These are phyloP conservation scores for Bombyx mandarina DNA, from an alignment of 1,140 invertebrate species.

Conservation along the genomic window DNA sequence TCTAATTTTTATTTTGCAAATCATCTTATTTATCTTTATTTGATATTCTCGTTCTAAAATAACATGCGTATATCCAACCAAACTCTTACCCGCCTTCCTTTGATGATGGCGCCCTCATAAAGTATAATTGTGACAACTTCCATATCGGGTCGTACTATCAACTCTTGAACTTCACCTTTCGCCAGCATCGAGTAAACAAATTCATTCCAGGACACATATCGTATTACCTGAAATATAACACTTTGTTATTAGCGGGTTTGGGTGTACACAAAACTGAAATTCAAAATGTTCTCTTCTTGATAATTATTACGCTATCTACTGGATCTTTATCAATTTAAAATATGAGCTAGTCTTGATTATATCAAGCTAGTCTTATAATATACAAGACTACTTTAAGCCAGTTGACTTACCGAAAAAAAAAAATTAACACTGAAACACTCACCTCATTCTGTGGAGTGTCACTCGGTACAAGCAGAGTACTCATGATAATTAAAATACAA, in stretches of 20 bases:
- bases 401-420: too few species aligned
- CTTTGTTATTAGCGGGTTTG: not conserved
- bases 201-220: conserved; percentile 95
- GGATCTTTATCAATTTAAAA: not conserved
- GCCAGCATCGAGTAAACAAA: conserved; percentile 93
- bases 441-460: conserved; percentile 81
- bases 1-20: too few species aligned
- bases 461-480: conserved; percentile 79
- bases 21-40: too few species aligned
- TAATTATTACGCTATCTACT: too few species aligned
- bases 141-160: conserved; percentile 86
- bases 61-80: too few species aligned
- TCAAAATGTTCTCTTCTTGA: too few species aligned
- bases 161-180: conserved; percentile 92
- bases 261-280: too few species aligned
- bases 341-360: not conserved
- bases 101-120: conserved; percentile 88
- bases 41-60: too few species aligned
- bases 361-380: not conserved
- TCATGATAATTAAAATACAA: conserved; percentile 79
- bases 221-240: conserved; percentile 51
- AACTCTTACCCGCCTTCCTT: conserved; percentile 78
- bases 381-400: too few species aligned
- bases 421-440: not conserved
- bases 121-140: conserved; percentile 88